Conservation (phyloP, 2,888 invertebrate species). For the Harpagoxenus sublaevis region DNA sequence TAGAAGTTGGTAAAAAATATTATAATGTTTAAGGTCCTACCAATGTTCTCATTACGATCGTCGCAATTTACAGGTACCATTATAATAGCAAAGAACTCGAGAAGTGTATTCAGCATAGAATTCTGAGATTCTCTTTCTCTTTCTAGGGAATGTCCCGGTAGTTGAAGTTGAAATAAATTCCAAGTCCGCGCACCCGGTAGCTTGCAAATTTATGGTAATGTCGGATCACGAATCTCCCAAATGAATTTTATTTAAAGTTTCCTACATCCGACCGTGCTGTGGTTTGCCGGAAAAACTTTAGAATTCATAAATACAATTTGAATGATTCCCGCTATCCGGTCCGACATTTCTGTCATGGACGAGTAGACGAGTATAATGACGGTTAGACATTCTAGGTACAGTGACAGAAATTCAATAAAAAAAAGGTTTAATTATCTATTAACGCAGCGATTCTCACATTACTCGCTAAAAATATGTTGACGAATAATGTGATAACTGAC, state of each 20-base stretch:
- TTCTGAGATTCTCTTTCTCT: conserved; percentile 64
- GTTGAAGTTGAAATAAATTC: conserved; percentile 78
- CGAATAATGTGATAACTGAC: conserved; percentile 42
- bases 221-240: conserved; percentile 81
- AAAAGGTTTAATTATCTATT: conserved; percentile 55
- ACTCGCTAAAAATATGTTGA: conserved; percentile 59
- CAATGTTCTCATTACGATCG: conserved; percentile 59
- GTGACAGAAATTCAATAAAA: conserved; percentile 69
- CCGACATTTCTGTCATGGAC: conserved; percentile 60
- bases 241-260: conserved; percentile 84
- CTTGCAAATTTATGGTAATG: conserved; percentile 83
- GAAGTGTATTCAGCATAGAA: conserved; percentile 63
- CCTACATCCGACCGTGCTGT: conserved; percentile 71
- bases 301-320: conserved; percentile 82
- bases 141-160: conserved; percentile 65
- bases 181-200: conserved; percentile 75
- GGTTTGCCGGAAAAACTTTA: conserved; percentile 79
- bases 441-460: conserved; percentile 50
- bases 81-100: conserved; percentile 60
- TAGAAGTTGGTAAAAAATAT: conserved; percentile 23
- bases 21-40: conserved; percentile 32
- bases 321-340: conserved; percentile 73
- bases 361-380: conserved; percentile 69
- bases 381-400: conserved; percentile 63
- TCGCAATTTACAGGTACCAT: conserved; percentile 67